Evolutionary conservation across 2,888 invertebrate genomes (phyloP).

Genomic region (Epinotia demarniana): DNA sequence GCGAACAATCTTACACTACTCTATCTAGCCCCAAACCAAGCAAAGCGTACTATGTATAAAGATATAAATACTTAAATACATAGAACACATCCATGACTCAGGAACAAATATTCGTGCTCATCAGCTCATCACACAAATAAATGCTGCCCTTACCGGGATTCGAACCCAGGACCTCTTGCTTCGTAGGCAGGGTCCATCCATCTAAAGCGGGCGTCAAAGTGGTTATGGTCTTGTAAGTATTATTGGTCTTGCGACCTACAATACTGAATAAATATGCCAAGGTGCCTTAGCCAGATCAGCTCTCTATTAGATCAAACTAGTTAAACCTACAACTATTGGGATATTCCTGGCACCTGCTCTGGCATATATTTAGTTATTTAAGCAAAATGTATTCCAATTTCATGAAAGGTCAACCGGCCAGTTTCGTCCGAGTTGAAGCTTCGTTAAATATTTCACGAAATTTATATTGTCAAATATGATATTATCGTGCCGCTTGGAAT

Average conservation of each 20-base stretch:
- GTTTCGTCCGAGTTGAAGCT: slow-evolving; percentile 6
- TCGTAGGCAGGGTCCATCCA: no score
- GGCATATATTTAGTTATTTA: neutral
- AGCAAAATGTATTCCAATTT: neutral
- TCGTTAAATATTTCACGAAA: slow-evolving; percentile 22
- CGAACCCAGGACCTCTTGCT: no score
- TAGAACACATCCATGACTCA: no score
- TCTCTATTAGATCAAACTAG: neutral
- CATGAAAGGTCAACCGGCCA: slow-evolving; percentile 17
- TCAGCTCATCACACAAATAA: no score
- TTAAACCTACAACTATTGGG: neutral
- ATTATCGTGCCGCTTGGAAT: neutral
- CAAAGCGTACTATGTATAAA: no score
- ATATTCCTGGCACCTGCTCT: neutral
- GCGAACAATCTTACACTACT: no score
- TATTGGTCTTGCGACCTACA: neutral
- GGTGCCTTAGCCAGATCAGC: neutral
- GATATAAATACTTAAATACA: no score
- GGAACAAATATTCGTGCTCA: no score
- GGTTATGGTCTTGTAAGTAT: slow-evolving; percentile 10
- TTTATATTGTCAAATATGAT: neutral
- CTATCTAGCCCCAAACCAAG: no score
- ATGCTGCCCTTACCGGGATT: no score
- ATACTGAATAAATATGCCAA: no score
- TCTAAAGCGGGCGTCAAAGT: no score